Percentiles rank a stretch among this genome's conserved stretches.
Evolutionary conservation across 2,797 vertebrate genomes (phyloP).

Genomic region (Spheniscus humboldti): DNA sequence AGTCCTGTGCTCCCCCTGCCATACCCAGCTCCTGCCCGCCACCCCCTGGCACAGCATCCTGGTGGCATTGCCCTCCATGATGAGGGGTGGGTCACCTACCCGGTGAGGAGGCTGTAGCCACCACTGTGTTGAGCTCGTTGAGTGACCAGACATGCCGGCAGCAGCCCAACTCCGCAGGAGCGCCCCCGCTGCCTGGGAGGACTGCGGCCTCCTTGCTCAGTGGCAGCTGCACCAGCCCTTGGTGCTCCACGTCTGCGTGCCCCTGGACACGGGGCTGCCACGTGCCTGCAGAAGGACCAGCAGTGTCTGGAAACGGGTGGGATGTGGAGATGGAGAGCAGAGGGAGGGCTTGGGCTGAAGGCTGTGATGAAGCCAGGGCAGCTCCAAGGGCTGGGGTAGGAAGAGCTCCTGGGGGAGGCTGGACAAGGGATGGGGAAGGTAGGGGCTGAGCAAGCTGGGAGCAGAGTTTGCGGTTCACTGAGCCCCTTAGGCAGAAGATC

Average conservation of each 20-base stretch:
- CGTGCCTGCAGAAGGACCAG: accelerated
- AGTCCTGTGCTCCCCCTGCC: background rate
- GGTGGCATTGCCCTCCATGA: background rate
- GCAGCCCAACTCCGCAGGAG: accelerated
- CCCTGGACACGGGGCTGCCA: background rate
- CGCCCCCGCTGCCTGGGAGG: accelerated
- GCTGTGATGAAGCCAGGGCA: background rate
- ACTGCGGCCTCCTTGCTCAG: background rate
- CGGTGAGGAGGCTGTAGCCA: background rate
- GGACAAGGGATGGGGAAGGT: background rate
- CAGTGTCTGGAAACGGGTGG: background rate
- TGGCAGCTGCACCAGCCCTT: background rate
- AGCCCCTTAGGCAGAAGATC: background rate
- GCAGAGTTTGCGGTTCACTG: background rate
- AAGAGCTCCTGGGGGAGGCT: background rate
- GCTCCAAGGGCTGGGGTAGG: background rate
- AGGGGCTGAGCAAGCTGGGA: background rate
- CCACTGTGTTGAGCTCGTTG: background rate
- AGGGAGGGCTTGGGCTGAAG: background rate
- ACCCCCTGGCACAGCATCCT: background rate
- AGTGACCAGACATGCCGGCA: background rate
- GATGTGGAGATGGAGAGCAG: background rate
- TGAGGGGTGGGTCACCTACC: background rate
- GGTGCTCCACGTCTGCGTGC: background rate
- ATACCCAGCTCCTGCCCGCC: background rate